Percentiles rank a stretch among this genome's conserved stretches.
Evolutionary conservation across 2,113 vertebrate genomes (phyloP).

Genomic region (Lampris incognitus): DNA sequence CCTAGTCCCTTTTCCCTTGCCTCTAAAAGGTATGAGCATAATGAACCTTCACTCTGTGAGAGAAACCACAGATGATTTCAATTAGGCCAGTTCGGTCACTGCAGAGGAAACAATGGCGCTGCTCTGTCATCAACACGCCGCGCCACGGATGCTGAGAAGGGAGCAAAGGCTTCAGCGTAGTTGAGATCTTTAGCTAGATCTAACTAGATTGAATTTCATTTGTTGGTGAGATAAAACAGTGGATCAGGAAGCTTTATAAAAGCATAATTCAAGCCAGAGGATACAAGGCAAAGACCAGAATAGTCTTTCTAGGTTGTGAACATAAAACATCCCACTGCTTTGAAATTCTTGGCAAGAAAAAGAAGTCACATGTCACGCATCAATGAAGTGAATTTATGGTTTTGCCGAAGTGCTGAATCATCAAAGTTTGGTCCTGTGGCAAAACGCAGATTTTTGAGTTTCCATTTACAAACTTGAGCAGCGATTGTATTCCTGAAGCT

Average conservation of each 20-base stretch:
- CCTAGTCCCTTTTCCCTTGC: constrained; percentile 13
- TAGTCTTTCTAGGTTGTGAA: constrained; percentile 16
- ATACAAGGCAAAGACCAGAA: constrained; percentile 15
- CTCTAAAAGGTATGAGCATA: constrained; percentile 39
- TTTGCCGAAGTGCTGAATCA: constrained; percentile 61
- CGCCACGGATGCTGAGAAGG: constrained; percentile 8
- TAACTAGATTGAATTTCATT: constrained; percentile 19
- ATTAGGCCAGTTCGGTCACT: constrained; percentile 58
- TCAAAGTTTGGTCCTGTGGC: constrained; percentile 31
- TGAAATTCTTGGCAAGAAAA: constrained; percentile 12
- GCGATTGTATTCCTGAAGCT: constrained; percentile 60
- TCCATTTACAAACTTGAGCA: constrained; percentile 47
- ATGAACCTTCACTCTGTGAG: constrained; percentile 61
- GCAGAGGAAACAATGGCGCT: constrained; percentile 43
- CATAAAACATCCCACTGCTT: constrained; percentile 33
- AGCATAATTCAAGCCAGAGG: constrained; percentile 36
- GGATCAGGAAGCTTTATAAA: constrained; percentile 30
- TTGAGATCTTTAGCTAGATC: constrained; percentile 4
- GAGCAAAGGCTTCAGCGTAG: constrained; percentile 3
- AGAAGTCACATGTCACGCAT: constrained; percentile 19
- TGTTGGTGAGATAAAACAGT: constrained; percentile 16
- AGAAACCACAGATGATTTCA: constrained; percentile 70
- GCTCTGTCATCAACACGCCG: constrained; percentile 21
- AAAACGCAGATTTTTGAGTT: constrained; percentile 41
- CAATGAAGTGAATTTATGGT: constrained; percentile 17